Base-by-base conservation (phyloP, 2,797 vertebrate genomes). In the Anguilla anguilla region DNA sequence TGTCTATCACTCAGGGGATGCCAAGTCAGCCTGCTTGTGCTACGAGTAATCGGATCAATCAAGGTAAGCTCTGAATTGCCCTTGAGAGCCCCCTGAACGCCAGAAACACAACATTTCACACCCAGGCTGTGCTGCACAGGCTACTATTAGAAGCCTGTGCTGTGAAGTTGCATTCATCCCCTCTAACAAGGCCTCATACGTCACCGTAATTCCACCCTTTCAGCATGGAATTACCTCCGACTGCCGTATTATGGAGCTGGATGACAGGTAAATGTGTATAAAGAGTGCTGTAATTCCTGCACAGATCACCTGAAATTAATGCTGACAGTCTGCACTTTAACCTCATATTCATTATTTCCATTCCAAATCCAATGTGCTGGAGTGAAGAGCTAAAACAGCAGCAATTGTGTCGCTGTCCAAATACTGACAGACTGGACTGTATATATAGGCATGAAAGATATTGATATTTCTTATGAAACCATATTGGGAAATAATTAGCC, bases 11-110 rank as follows among this genome's bases (percentile, higher is more conserved):
- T 94, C 94, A 81, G 88, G 95, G 95, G 94, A 95, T 87, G 87
- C 84, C 64, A 46, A 92, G 90, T 91, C 94, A 93, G 92, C 92
- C 93, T 95, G 93, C 95, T 95, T 92, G 95, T 96, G 96, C 95
- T 94, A 94, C 92, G 91, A 94, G 96, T 94, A 92, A 96, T 96
- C 95, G 95, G 96, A 96, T 96, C 95, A 95, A 95, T 96, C 96
- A 94, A 94, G 94, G 95, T 92, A 94, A 95, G 94, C 93, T 88
- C 94, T 91, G 91, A 81, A 87, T 93, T 93, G 94, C 92, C 95
- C 95, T 96, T 96, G 95, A 93, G 83, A 87, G 81, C 86, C 49
- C 43, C 51, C 87, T 84, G 93, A 86, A 90, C 94, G 92, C 92
- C 91, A 90, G 86, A 92, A 91, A 94, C 95, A 92, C 92, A 49